Evolutionary conservation across 2,113 vertebrate species (phyloP).

Genomic region (Xenopus borealis): DNA sequence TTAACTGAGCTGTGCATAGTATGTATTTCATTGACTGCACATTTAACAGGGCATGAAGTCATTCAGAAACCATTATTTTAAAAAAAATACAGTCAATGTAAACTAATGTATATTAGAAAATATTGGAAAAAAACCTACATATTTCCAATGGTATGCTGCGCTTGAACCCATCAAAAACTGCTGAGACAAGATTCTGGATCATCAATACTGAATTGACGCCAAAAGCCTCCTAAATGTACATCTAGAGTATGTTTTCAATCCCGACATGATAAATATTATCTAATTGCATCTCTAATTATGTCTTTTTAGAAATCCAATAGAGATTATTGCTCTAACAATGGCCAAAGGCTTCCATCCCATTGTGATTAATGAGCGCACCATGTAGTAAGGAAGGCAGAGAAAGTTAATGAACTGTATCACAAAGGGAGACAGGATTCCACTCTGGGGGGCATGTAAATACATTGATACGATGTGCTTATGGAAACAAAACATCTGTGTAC

Average conservation of each 20-base stretch:
- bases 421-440: constrained; percentile 13
- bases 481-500: constrained; percentile 24
- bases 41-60: too few relatives aligned
- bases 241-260: neutral
- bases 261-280: constrained; percentile 35
- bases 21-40: too few relatives aligned
- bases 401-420: constrained; percentile 35
- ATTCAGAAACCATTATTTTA: too few relatives aligned
- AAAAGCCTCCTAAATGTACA: too few relatives aligned
- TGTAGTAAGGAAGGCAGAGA: neutral
- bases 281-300: constrained; percentile 6
- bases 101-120: too few relatives aligned
- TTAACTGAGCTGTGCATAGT: too few relatives aligned
- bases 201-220: too few relatives aligned
- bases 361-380: constrained; percentile 27
- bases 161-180: too few relatives aligned
- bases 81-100: too few relatives aligned
- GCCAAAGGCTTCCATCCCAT: constrained; percentile 25
- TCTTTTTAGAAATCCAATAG: constrained; percentile 37
- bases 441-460: constrained; percentile 15
- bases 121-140: too few relatives aligned
- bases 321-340: constrained; percentile 33
- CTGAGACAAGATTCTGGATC: too few relatives aligned
- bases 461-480: constrained; percentile 27
- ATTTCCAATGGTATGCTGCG: too few relatives aligned